phyloP scores from a whole-genome alignment of 2,797 vertebrate genomes.

The Clarias pachynema region DNA sequence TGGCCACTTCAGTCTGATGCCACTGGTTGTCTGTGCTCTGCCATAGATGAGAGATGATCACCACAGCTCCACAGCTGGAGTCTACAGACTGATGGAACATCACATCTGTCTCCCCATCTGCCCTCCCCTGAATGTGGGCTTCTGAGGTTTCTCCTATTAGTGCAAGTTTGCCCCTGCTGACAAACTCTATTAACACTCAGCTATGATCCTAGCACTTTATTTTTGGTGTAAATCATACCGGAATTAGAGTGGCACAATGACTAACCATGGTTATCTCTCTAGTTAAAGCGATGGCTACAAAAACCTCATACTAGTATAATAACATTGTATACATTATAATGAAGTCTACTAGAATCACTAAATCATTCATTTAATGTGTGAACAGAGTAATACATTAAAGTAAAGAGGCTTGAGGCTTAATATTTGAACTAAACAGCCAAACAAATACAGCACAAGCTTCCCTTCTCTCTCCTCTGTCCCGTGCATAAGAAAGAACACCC shows the following conservation, averaged over 20 bases:
- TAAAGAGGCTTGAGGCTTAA: background rate
- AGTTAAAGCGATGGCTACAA: background rate
- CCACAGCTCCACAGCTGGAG: conserved; percentile 51
- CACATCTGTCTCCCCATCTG: conserved; percentile 56
- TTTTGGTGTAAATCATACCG: conserved; percentile 29
- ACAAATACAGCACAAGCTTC: no score
- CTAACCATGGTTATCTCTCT: background rate
- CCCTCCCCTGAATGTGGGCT: conserved; percentile 42
- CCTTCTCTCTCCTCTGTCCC: no score
- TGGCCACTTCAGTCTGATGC: conserved; percentile 37
- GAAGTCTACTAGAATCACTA: background rate
- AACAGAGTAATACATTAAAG: background rate
- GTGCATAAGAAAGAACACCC: no score
- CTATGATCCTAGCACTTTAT: conserved; percentile 43
- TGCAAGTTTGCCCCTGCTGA: conserved; percentile 47
- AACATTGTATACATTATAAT: background rate
- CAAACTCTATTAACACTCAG: conserved; percentile 53
- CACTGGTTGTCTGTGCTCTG: conserved; percentile 22
- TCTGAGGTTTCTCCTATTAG: conserved; percentile 48
- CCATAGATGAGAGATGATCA: conserved; percentile 55
- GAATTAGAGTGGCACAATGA: conserved; percentile 29
- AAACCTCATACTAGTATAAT: background rate
- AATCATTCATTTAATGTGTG: background rate
- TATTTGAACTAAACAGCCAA: no score
- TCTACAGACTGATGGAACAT: conserved; percentile 45